phyloP scores from a whole-genome alignment of 1,140 invertebrate species.

The Magallana ariakensis region DNA sequence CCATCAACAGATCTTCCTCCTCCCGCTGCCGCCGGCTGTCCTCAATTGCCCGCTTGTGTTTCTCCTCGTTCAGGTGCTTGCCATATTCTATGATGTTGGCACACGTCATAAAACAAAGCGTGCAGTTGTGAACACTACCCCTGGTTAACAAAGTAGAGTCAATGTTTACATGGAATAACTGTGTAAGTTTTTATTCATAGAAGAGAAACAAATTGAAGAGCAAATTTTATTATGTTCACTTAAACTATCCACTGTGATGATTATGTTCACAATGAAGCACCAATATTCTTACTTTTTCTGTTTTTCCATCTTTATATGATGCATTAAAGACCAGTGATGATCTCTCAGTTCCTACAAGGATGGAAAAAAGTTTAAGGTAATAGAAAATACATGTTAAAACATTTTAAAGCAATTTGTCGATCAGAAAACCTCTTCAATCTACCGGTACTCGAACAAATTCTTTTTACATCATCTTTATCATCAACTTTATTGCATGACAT shows the following conservation, averaged over 20 bases:
- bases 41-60: slow-evolving; percentile 66
- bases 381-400: not conserved
- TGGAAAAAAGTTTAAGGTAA: not conserved
- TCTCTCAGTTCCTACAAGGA: slow-evolving; percentile 60
- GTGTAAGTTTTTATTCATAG: no score
- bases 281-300: slow-evolving; percentile 63
- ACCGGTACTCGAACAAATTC: no score
- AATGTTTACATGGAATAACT: no score
- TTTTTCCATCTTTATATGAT: slow-evolving; percentile 65
- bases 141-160: slow-evolving; percentile 45
- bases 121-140: slow-evolving; percentile 66
- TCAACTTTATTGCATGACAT: no score
- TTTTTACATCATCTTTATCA: no score
- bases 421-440: no score
- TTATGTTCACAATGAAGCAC: no score
- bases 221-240: no score
- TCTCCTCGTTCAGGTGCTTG: slow-evolving; percentile 69
- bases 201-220: no score
- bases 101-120: slow-evolving; percentile 67
- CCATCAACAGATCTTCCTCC: slow-evolving; percentile 41
- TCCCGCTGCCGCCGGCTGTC: slow-evolving; percentile 56
- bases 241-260: no score
- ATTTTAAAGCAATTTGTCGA: no score
- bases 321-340: slow-evolving; percentile 65
- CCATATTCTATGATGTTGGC: slow-evolving; percentile 69